Evolutionary conservation across 2,888 invertebrate genomes (phyloP).

Genomic region (Rotaria sp.): DNA sequence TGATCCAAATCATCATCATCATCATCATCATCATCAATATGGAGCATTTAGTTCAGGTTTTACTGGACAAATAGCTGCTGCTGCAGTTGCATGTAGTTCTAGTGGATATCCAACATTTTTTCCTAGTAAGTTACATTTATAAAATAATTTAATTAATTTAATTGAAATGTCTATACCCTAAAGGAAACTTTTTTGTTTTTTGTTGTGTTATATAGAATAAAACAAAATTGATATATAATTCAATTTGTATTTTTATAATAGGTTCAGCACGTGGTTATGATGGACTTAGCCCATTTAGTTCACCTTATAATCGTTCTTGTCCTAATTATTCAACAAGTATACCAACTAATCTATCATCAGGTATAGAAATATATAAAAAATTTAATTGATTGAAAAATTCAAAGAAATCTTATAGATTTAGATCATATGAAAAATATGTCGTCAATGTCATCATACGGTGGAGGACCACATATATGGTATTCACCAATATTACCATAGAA

Average conservation of each 20-base stretch:
- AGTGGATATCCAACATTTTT: slow-evolving; percentile 25
- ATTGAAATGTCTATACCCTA: not conserved
- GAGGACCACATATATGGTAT: not conserved
- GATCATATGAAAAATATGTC: slow-evolving; percentile 6
- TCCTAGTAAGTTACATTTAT: not conserved
- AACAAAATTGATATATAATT: not conserved
- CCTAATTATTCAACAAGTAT: slow-evolving; percentile 4
- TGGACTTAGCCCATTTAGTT: not conserved
- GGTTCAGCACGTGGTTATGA: slow-evolving; percentile 23
- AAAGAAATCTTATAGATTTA: not conserved
- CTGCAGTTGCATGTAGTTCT: not conserved
- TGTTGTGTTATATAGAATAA: not conserved
- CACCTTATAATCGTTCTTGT: slow-evolving; percentile 24
- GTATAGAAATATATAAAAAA: not conserved
- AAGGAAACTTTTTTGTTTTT: not conserved
- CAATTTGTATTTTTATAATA: not conserved
- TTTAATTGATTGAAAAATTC: too few species aligned
- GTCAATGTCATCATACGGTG: not conserved
- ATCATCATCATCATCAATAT: not conserved
- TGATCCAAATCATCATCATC: not conserved
- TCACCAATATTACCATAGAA: not conserved
- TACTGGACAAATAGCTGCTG: not conserved
- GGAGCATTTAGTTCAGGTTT: slow-evolving; percentile 1
- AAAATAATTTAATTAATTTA: not conserved
- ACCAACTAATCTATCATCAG: not conserved